Conservation (phyloP, 2,888 invertebrate species). For the Romanomermis culicivorax region DNA sequence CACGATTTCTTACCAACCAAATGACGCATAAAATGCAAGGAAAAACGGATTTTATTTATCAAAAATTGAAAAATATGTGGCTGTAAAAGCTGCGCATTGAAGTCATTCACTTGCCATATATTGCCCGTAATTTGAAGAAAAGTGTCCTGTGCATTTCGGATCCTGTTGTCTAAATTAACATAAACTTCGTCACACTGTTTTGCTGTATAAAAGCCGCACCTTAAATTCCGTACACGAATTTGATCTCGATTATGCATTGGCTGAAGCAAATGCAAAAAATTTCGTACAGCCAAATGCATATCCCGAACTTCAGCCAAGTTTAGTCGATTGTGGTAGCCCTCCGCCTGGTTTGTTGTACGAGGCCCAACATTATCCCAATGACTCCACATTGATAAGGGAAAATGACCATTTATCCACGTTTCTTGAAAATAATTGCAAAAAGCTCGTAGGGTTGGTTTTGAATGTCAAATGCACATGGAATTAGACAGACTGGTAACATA, state of each 20-base stretch:
- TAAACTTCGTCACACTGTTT: neutral
- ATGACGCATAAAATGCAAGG: neutral
- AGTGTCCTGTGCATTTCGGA: neutral
- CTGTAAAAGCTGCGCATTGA: neutral
- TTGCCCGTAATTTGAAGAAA: neutral
- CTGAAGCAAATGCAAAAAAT: neutral
- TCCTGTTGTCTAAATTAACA: neutral
- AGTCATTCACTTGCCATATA: neutral
- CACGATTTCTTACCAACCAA: neutral
- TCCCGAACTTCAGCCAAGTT: slow-evolving; percentile 1
- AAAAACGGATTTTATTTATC: neutral
- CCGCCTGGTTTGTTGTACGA: slow-evolving; percentile 2
- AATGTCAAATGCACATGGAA: neutral
- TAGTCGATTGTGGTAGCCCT: slow-evolving; percentile 1
- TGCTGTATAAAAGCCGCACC: neutral
- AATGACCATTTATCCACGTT: neutral
- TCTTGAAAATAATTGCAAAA: neutral
- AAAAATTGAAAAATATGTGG: neutral
- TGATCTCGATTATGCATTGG: neutral
- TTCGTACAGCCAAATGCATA: neutral
- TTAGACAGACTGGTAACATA: neutral
- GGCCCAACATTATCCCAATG: slow-evolving; percentile 4
- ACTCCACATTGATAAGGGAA: neutral
- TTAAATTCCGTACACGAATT: neutral
- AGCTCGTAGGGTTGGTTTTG: neutral